These are phyloP conservation scores for Drymodes brunneopygia DNA, from an alignment of 2,113 vertebrate species.

Conservation along the genomic window DNA sequence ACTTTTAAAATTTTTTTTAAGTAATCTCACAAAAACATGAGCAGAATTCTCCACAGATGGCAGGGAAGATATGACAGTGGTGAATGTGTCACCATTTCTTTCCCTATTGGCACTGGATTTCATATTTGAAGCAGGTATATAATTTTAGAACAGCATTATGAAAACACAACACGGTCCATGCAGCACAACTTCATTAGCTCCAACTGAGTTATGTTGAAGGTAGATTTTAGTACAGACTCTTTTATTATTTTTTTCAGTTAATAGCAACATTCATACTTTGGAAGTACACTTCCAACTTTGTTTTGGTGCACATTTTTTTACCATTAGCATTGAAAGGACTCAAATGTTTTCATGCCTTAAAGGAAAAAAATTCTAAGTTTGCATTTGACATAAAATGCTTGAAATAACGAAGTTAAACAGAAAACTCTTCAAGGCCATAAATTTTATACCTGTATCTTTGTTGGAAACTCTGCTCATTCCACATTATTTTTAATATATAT, in stretches of 20 bases:
- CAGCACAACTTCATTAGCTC: not conserved
- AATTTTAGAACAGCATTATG: not conserved
- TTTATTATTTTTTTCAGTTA: not conserved
- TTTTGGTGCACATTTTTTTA: not conserved
- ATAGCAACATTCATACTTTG: not conserved
- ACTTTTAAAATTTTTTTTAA: not conserved
- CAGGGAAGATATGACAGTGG: not conserved
- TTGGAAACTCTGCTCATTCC: not conserved
- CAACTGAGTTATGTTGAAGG: rapidly evolving
- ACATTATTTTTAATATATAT: not conserved
- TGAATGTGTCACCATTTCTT: not conserved
- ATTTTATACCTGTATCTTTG: not conserved
- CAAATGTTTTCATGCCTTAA: not conserved
- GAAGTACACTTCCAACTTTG: not conserved
- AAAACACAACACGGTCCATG: not conserved
- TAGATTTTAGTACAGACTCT: not conserved
- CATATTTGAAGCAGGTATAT: not conserved
- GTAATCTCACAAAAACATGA: not conserved
- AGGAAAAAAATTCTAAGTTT: not conserved
- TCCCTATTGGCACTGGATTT: not conserved
- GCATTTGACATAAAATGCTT: not conserved
- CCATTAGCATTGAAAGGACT: not conserved
- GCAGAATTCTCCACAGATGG: not conserved
- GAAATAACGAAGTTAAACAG: not conserved
- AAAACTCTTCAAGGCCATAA: not conserved